Base-by-base conservation (phyloP, 1,140 invertebrate genomes). In the Drosophila ohnishii region DNA sequence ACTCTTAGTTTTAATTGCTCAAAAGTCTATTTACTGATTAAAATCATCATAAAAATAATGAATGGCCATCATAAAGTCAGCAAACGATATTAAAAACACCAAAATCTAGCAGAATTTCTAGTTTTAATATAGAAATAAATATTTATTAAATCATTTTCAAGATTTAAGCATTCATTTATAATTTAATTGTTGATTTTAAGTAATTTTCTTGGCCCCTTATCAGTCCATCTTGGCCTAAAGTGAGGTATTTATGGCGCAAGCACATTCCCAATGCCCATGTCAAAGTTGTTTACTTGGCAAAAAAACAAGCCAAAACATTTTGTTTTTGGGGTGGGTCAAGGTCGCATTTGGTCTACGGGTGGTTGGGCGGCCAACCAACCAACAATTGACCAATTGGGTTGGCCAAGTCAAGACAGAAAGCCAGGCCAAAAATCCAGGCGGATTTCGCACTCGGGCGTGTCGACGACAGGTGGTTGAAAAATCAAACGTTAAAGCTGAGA, bases 241-340 rank as follows among this genome's bases (percentile, higher is more conserved):
- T 37, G 1, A 37, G 37, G 5, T 37, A 55, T 37, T 32, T 22
- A 13, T 48, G 53, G 60, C 67, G 34, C 44, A 19, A 37, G 70
- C 42, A 59, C 72, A 66, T 65, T 66, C 22, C 61, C 65, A 65
- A 48, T 19, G 28, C n/a, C 42, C 44, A 32, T 64, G 44, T 32
- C 45, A 51, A 65, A 44, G 39, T n/a, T 66, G 61, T 66, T 66
- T 44, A 67, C 40, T 34, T 56, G 34, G 30, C 67, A 63, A 25
- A 73, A 19, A 19, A 39, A 57, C 53, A 39, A 53, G 50, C 32
- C 8, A 57, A 40, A 45, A 53, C 47, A 42, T 60, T 13, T 22
- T 47, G 13, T 25, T 69, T 69, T 51, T 51, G 47, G 44, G 58
- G 37, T 72, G 67, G 48, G 57, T 74, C 70, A 75, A 75, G 73